A percentile compares a stretch with the other conserved stretches of the same genome.
phyloP scores from a whole-genome alignment of 2,113 vertebrate genomes.

The Coracopsis vasa region DNA sequence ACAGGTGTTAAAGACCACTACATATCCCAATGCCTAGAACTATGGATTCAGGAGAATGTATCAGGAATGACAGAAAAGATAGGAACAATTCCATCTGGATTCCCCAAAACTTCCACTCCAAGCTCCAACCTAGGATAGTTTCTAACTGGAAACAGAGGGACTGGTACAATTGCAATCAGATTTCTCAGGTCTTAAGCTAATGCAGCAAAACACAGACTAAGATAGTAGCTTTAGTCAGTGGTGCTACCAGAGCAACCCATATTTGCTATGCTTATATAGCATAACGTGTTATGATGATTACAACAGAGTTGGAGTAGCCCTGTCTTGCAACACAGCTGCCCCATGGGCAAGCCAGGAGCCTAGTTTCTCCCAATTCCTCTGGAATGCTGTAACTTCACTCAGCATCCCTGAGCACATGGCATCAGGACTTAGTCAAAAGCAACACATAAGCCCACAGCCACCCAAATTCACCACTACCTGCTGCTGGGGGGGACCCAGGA shows the following conservation, averaged over 20 bases:
- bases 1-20: background rate
- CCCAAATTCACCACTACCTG: background rate
- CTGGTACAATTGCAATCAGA: background rate
- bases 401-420: accelerated
- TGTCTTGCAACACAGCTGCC: background rate
- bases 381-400: background rate
- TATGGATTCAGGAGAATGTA: background rate
- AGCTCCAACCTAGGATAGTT: background rate
- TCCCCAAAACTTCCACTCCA: background rate
- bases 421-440: background rate
- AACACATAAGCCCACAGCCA: background rate
- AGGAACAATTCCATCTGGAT: background rate
- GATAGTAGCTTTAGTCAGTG: background rate
- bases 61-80: background rate
- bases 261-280: background rate
- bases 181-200: background rate
- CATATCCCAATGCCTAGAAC: background rate
- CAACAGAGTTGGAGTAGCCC: background rate
- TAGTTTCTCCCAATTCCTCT: background rate
- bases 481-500: too few species aligned
- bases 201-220: background rate
- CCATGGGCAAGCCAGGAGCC: too few species aligned
- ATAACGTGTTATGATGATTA: background rate
- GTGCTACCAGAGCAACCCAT: background rate
- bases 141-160: background rate